Evolutionary conservation across 2,888 invertebrate genomes (phyloP).

Genomic region (Ganaspis brasiliensis): DNA sequence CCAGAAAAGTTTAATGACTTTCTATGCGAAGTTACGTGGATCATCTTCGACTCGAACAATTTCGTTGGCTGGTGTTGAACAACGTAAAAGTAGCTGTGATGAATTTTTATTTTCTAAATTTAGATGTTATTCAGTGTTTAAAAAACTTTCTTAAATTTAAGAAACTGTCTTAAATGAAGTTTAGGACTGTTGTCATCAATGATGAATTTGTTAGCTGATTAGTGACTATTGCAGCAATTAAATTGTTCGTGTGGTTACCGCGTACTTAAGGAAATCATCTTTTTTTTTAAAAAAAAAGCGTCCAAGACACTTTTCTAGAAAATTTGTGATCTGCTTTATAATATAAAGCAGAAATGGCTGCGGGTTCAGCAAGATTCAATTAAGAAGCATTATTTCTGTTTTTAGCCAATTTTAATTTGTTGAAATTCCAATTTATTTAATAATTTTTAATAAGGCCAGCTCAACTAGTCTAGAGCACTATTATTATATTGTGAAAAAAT

Average conservation of each 20-base stretch:
- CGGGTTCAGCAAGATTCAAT: conserved; percentile 70
- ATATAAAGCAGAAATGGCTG: conserved; percentile 65
- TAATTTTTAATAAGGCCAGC: conserved; percentile 76
- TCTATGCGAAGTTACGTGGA: background rate
- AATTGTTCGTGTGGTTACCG: conserved; percentile 31
- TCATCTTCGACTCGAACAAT: conserved; percentile 16
- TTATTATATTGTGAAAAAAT: conserved; percentile 72
- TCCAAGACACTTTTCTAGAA: conserved; percentile 33
- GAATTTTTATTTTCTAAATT: conserved; percentile 30
- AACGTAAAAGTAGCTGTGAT: conserved; percentile 32
- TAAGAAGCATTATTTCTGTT: conserved; percentile 66
- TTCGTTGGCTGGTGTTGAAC: background rate
- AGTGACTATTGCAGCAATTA: background rate
- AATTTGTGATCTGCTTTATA: conserved; percentile 41
- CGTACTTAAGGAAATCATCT: conserved; percentile 7
- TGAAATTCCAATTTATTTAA: conserved; percentile 72
- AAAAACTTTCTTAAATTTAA: background rate
- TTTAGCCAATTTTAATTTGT: conserved; percentile 73
- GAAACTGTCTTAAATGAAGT: background rate
- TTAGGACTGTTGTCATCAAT: background rate
- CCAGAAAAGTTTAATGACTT: conserved; percentile 18
- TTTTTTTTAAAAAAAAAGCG: too few species aligned
- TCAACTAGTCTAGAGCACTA: conserved; percentile 81
- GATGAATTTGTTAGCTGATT: conserved; percentile 24
- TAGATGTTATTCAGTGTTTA: background rate